Percentiles rank a stretch among this genome's conserved stretches.
phyloP scores from a whole-genome alignment of 2,888 invertebrate species.

The Stenichneumon culpator region DNA sequence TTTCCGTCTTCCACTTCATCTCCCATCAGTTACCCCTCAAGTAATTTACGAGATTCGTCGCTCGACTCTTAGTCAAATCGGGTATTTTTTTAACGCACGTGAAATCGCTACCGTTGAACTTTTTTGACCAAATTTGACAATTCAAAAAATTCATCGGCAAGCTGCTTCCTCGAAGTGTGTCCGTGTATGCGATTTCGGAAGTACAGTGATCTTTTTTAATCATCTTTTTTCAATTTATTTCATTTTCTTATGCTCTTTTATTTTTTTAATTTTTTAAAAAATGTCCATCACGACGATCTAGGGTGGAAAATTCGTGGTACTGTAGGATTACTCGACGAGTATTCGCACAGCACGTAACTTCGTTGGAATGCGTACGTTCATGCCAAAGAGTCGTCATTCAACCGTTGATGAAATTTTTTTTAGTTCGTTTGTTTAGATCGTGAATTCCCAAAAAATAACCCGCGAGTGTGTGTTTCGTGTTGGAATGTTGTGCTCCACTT shows the following conservation, averaged over 20 bases:
- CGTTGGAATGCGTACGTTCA: constrained; percentile 15
- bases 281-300: background rate
- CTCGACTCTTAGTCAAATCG: background rate
- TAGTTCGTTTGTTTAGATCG: background rate
- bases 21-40: background rate
- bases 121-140: background rate
- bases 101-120: constrained; percentile 11
- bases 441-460: background rate
- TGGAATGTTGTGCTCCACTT: background rate
- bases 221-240: background rate
- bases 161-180: constrained; percentile 22
- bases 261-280: background rate
- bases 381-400: constrained; percentile 9
- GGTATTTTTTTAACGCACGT: background rate
- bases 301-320: background rate
- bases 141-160: background rate
- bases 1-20: background rate
- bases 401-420: constrained; percentile 9
- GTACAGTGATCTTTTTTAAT: constrained; percentile 18
- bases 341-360: background rate
- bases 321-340: background rate
- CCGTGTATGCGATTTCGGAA: constrained; percentile 24
- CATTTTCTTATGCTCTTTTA: background rate
- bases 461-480: background rate
- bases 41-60: background rate